Evolutionary conservation across 2,797 vertebrate species (phyloP).

Genomic region (Thamnophis elegans): DNA sequence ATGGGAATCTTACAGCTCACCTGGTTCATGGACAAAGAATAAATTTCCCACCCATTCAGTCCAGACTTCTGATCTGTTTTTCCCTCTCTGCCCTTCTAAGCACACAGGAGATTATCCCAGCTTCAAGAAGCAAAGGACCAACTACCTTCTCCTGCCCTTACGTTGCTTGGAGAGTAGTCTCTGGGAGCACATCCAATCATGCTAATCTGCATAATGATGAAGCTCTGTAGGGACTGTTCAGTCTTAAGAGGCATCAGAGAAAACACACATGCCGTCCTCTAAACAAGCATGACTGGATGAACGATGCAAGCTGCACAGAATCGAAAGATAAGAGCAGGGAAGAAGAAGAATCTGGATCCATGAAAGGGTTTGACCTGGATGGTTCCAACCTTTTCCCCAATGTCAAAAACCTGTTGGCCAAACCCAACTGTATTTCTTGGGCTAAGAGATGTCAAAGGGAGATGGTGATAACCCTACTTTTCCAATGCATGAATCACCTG

Average conservation of each 20-base stretch:
- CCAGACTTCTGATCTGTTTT: constrained; percentile 19
- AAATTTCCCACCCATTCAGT: constrained; percentile 14
- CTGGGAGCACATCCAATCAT: constrained; percentile 54
- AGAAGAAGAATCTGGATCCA: background rate
- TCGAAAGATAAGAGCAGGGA: background rate
- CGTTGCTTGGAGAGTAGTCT: constrained; percentile 35
- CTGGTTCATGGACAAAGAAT: constrained; percentile 25
- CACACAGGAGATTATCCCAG: constrained; percentile 39
- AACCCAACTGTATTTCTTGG: no score
- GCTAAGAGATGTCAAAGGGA: background rate
- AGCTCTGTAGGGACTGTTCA: constrained; percentile 47
- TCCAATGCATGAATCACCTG: background rate
- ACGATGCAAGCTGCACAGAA: background rate
- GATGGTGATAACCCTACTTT: background rate
- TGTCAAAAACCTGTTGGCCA: background rate
- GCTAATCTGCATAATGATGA: constrained; percentile 60
- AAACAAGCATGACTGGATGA: constrained; percentile 49
- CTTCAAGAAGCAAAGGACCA: constrained; percentile 45
- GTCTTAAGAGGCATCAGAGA: constrained; percentile 58
- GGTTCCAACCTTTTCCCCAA: background rate
- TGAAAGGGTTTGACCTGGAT: background rate
- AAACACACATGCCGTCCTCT: constrained; percentile 55
- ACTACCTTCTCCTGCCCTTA: constrained; percentile 37
- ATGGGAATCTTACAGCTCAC: background rate
- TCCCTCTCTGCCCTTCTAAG: background rate